These are phyloP conservation scores for Anthopleura xanthogrammica DNA, from an alignment of 92 coral and sea anemone genomes.

Conservation along the genomic window DNA sequence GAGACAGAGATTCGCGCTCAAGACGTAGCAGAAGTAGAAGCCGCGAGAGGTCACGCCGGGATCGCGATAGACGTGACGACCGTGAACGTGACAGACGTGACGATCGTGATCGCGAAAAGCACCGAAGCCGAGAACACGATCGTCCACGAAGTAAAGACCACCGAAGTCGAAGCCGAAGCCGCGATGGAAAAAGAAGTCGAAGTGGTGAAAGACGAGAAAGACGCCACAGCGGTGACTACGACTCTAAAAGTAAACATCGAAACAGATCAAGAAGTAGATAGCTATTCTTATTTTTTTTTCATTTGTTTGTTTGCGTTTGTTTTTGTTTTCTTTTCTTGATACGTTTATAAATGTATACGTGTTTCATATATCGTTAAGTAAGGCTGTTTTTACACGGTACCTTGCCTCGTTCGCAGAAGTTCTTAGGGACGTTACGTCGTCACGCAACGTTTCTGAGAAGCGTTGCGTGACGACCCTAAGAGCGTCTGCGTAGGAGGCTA, in stretches of 20 bases:
- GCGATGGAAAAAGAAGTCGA: conserved; percentile 61
- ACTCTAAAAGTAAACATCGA: conserved; percentile 60
- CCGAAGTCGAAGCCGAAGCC: conserved; percentile 66
- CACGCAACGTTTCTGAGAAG: no score
- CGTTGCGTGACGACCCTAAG: no score
- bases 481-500: no score
- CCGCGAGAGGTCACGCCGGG: conserved; percentile 44
- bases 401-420: no score
- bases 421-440: no score
- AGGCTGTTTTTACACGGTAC: no score
- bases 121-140: conserved; percentile 66
- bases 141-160: conserved; percentile 30
- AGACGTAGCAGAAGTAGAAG: conserved; percentile 69
- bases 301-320: no score
- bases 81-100: conserved; percentile 49
- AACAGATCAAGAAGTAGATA: conserved; percentile 47
- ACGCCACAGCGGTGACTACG: conserved; percentile 59
- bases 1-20: conserved; percentile 33
- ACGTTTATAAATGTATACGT: neutral
- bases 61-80: conserved; percentile 40
- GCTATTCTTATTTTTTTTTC: conserved; percentile 2
- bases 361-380: neutral
- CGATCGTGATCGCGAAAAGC: conserved; percentile 49
- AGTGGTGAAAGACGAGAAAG: conserved; percentile 46
- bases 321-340: neutral